A percentile compares a stretch with the other conserved stretches of the same genome.
phyloP scores from a whole-genome alignment of 2,797 vertebrate genomes.

The Megalops cyprinoides region DNA sequence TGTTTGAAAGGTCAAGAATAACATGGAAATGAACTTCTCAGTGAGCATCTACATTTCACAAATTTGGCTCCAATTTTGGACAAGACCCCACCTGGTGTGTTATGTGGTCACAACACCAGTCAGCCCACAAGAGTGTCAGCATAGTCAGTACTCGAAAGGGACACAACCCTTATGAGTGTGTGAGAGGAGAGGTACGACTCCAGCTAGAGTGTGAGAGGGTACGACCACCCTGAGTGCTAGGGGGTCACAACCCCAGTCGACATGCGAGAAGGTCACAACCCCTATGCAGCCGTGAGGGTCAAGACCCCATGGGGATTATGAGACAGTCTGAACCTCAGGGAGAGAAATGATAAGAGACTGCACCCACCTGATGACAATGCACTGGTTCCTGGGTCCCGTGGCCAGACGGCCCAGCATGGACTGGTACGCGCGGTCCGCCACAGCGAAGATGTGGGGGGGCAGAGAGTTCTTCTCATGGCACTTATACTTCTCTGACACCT shows the following conservation, averaged over 20 bases:
- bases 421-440: slow-evolving; percentile 71
- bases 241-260: too few relatives aligned
- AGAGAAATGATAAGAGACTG: neutral
- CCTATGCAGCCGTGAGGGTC: neutral
- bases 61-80: neutral
- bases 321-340: neutral
- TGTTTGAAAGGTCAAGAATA: too few relatives aligned
- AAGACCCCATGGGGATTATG: neutral
- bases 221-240: too few relatives aligned
- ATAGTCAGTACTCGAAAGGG: too few relatives aligned
- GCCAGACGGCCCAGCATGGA: slow-evolving; percentile 62
- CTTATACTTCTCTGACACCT: slow-evolving; percentile 70
- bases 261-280: neutral
- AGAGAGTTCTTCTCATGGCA: slow-evolving; percentile 50
- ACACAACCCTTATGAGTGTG: neutral
- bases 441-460: slow-evolving; percentile 74
- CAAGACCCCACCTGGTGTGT: too few relatives aligned
- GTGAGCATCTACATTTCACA: neutral
- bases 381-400: slow-evolving; percentile 63
- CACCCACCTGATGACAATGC: slow-evolving; percentile 74
- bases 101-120: too few relatives aligned
- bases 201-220: too few relatives aligned
- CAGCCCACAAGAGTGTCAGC: too few relatives aligned
- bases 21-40: neutral
- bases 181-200: too few relatives aligned